Conservation (phyloP, 1,140 invertebrate genomes). For the Colletes latitarsis region DNA sequence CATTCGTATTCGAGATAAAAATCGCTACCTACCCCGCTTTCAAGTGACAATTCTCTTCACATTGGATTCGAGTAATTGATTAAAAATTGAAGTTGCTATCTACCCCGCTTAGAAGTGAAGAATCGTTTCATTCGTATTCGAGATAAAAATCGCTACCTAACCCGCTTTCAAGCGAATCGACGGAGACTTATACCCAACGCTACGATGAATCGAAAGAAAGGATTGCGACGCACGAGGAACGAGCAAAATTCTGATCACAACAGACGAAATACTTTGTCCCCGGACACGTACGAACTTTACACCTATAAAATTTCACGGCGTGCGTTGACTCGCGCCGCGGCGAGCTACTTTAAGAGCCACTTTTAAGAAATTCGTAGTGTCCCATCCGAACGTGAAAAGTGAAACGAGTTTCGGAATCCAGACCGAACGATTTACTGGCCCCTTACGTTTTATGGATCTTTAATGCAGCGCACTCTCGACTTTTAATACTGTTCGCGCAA, state of each 20-base stretch:
- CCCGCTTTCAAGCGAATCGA: too few species aligned
- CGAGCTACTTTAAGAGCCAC: not conserved
- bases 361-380: constrained; percentile 22
- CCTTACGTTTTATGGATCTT: not conserved
- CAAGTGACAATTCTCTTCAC: too few species aligned
- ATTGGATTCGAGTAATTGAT: too few species aligned
- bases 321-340: not conserved
- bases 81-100: too few species aligned
- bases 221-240: not conserved
- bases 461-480: not conserved
- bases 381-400: constrained; percentile 33
- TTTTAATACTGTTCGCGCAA: not conserved
- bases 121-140: too few species aligned
- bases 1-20: too few species aligned
- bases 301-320: constrained; percentile 5
- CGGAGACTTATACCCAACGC: too few species aligned
- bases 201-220: not conserved
- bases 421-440: not conserved
- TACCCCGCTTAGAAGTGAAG: too few species aligned
- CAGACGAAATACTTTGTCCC: not conserved
- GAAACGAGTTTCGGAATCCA: constrained; percentile 1
- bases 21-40: too few species aligned
- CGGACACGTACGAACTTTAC: not conserved
- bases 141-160: too few species aligned
- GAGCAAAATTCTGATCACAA: not conserved